These are phyloP conservation scores for Trididemnum nubilum DNA, from an alignment of 23 tunicate species.

Conservation along the genomic window DNA sequence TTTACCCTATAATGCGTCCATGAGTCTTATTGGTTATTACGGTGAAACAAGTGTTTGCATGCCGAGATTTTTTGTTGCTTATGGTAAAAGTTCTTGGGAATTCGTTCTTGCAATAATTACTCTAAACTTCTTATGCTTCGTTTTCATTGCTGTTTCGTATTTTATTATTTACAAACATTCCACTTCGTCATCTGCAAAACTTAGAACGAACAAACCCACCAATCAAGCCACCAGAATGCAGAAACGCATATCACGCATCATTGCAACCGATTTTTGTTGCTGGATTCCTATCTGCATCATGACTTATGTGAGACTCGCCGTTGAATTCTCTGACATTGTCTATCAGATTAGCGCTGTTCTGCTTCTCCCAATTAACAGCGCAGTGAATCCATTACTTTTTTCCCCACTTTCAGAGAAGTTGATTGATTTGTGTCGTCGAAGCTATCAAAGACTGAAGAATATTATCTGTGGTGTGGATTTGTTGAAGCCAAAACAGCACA, in stretches of 20 bases:
- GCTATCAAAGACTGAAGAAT: too few species aligned
- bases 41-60: constrained; percentile 30
- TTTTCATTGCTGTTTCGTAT: neutral
- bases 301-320: neutral
- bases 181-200: too few species aligned
- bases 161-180: constrained; percentile 8
- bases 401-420: neutral
- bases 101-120: neutral
- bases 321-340: neutral
- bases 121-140: constrained; percentile 2
- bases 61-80: constrained; percentile 6
- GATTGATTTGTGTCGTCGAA: too few species aligned
- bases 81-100: neutral
- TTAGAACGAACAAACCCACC: neutral
- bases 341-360: neutral
- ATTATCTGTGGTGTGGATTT: too few species aligned
- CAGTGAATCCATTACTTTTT: constrained; percentile 37
- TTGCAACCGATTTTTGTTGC: constrained; percentile 36
- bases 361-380: constrained; percentile 42
- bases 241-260: neutral
- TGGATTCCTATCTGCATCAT: constrained; percentile 46
- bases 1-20: too few species aligned
- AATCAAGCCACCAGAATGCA: constrained; percentile 7
- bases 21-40: constrained; percentile 5
- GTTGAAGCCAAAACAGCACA: too few species aligned